Percentiles rank a stretch among this genome's conserved stretches.
phyloP scores from a whole-genome alignment of 2,797 vertebrate species.

The Cheracebus regulus region DNA sequence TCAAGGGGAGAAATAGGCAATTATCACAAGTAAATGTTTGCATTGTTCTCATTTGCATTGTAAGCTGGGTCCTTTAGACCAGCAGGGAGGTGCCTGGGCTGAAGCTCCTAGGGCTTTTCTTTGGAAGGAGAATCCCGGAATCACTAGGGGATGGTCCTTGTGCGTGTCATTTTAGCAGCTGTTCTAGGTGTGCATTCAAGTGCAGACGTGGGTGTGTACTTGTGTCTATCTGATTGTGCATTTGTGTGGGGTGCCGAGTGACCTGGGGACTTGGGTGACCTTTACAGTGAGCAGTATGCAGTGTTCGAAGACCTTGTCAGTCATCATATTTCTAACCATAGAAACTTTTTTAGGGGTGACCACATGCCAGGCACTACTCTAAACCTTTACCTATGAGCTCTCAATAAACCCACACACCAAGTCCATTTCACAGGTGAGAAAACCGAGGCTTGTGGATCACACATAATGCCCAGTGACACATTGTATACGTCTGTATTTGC shows the following conservation, averaged over 20 bases:
- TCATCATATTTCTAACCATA: not conserved
- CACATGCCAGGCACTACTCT: too few species aligned
- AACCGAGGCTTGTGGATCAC: not conserved
- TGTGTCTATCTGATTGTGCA: accelerated
- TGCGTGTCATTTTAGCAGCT: not conserved
- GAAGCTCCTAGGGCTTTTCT: not conserved
- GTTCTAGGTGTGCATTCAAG: not conserved
- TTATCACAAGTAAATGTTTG: not conserved
- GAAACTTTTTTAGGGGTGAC: not conserved
- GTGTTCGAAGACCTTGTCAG: accelerated
- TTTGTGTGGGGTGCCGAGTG: too few species aligned
- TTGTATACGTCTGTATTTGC: too few species aligned
- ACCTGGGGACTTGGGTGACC: not conserved
- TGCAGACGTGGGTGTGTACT: not conserved
- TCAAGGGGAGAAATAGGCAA: not conserved
- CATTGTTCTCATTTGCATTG: not conserved
- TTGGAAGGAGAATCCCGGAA: not conserved
- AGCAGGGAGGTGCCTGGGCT: not conserved
- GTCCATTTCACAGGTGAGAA: not conserved
- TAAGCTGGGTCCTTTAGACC: not conserved
- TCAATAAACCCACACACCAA: not conserved
- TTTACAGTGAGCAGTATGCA: accelerated
- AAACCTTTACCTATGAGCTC: too few species aligned
- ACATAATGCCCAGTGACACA: not conserved
- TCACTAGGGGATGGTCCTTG: not conserved